Conservation (phyloP, 2,888 invertebrate genomes). For the Lamellibrachia satsuma region DNA sequence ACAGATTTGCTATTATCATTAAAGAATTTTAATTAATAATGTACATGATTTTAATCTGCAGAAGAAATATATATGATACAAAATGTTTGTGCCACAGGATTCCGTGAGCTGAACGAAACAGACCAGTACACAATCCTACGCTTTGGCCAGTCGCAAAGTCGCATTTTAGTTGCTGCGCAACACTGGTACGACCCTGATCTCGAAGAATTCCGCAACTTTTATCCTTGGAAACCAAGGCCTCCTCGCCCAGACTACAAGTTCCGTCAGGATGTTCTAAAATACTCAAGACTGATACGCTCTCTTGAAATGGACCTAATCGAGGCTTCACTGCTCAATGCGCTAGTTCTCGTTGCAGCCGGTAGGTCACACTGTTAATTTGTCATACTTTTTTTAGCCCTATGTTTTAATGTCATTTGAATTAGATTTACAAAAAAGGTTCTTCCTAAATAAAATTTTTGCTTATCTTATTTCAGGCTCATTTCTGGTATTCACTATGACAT, state of each 20-base stretch:
- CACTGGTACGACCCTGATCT: conserved; percentile 38
- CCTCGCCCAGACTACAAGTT: conserved; percentile 33
- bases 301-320: conserved; percentile 38
- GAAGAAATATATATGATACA: not conserved
- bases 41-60: not conserved
- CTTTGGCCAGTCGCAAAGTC: conserved; percentile 42
- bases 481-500: no score
- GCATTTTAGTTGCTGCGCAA: conserved; percentile 40
- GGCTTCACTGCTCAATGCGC: conserved; percentile 39
- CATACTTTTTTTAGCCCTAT: no score
- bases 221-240: conserved; percentile 36
- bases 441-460: no score
- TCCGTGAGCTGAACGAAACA: conserved; percentile 33
- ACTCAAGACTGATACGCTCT: conserved; percentile 32
- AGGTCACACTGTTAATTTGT: not conserved
- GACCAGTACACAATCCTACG: conserved; percentile 42
- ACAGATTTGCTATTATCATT: not conserved
- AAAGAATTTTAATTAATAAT: not conserved
- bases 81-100: conserved; percentile 32
- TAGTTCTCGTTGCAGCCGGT: conserved; percentile 41
- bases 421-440: not conserved
- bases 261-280: conserved; percentile 35
- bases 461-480: no score
- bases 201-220: conserved; percentile 38
- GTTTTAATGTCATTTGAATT: not conserved